Conservation (phyloP, 2,113 vertebrate genomes). For the Elephantulus edwardii region DNA sequence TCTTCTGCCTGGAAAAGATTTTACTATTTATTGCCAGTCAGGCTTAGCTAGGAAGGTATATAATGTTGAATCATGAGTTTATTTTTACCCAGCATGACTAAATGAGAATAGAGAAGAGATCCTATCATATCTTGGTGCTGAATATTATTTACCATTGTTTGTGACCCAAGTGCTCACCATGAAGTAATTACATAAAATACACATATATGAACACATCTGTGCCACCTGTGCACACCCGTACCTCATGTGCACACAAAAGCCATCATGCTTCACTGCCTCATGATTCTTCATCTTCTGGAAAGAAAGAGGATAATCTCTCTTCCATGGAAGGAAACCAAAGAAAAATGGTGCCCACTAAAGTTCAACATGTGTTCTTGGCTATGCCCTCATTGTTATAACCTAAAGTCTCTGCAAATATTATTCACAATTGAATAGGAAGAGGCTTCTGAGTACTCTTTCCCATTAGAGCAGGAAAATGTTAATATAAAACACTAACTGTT, state of each 20-base stretch:
- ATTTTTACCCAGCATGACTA: neutral
- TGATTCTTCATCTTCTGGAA: neutral
- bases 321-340: neutral
- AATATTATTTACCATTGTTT: neutral
- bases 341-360: neutral
- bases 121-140: neutral
- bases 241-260: neutral
- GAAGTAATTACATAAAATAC: neutral
- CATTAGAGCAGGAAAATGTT: conserved; percentile 42
- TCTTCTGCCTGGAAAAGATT: neutral
- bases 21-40: neutral
- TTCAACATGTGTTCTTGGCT: neutral
- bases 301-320: neutral
- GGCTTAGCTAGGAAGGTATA: neutral
- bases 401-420: neutral
- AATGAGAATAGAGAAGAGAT: neutral
- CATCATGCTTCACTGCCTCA: neutral
- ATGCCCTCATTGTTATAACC: neutral
- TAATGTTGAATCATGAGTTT: neutral
- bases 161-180: neutral
- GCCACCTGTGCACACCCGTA: neutral
- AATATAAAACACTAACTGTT: conserved; percentile 23
- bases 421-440: conserved; percentile 35
- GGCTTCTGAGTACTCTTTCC: neutral
- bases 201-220: neutral